Base-by-base conservation (phyloP, 1,140 invertebrate genomes). In the Latrodectus geometricus region DNA sequence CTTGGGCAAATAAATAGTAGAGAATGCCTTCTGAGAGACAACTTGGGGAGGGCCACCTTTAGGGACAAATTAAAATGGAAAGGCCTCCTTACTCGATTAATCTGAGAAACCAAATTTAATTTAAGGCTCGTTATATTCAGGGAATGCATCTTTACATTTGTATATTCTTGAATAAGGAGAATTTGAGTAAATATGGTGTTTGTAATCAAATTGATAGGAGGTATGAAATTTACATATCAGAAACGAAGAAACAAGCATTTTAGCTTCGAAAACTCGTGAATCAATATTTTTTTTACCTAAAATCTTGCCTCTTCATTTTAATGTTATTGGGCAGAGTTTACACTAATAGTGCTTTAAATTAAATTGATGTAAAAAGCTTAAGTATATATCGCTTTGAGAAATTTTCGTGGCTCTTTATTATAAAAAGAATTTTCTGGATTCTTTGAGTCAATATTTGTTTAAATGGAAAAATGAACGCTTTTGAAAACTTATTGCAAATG, bases 21-120 rank as follows among this genome's bases (percentile, higher is more conserved):
- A 15, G 50, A 35, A 61, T 17, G 54, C 54, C 54, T 17, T 81
- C 21, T n/a, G 66, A 49, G 35, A 12, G 23, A 21, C n/a, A 48
- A 17, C 23, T 21, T 15, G 48, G 15, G 21, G 35, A 8, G 8
- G 74, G 49, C 54, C 54, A 83, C 61, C 80, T 83, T 70, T 70
- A 9, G 80, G 70, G 80, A 83, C 80, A 83, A 83, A 83, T 83
- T 83, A 83, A 83, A 74, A 83, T 74, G 11, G 49, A 73, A 48
- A 70, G 80, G 54, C 15, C 48, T 74, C 61, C 80, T 83, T 83
- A 61, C 80, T 74, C 69, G 68, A 83, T 83, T 83, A 73, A 83
- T 83, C 23, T 20, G 49, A 11, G 11, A 21, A 20, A 54, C 23
- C 56, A 83, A 83, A 83, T 83, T 83, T 74, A 83, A 83, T 83